phyloP scores from a whole-genome alignment of 2,888 invertebrate genomes.

The Drosophila peninsularis region DNA sequence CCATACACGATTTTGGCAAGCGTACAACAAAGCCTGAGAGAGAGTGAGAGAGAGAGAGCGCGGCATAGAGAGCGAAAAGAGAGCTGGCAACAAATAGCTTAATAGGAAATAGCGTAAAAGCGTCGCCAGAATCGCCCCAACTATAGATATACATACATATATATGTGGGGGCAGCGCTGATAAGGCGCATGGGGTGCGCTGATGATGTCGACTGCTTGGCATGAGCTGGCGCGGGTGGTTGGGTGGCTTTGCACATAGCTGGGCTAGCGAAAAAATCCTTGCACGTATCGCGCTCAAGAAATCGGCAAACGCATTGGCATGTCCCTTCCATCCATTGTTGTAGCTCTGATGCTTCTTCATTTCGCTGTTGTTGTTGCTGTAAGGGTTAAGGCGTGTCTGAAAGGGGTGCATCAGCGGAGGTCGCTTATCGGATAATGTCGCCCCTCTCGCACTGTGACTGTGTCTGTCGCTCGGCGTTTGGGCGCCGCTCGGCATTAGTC shows the following conservation, averaged over 20 bases:
- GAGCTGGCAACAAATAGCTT: conserved; percentile 73
- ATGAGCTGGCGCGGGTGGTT: background rate
- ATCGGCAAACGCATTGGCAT: conserved; percentile 80
- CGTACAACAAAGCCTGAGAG: conserved; percentile 20
- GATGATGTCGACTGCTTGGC: conserved; percentile 19
- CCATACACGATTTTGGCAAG: conserved; percentile 68
- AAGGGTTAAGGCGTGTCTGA: conserved; percentile 59
- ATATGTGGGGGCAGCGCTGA: conserved; percentile 24
- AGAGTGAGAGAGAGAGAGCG: background rate
- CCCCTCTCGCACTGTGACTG: conserved; percentile 6
- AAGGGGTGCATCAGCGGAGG: background rate
- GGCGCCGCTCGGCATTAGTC: conserved; percentile 65
- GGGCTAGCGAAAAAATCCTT: conserved; percentile 59
- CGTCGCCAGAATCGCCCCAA: conserved; percentile 41
- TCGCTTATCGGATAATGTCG: conserved; percentile 43
- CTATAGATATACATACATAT: conserved; percentile 9
- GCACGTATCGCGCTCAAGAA: conserved; percentile 79
- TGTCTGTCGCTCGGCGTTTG: conserved; percentile 9
- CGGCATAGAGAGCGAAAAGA: conserved; percentile 10
- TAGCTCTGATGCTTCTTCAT: conserved; percentile 29
- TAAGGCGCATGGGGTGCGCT: conserved; percentile 40
- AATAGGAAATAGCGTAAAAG: conserved; percentile 79
- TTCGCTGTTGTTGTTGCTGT: conserved; percentile 27
- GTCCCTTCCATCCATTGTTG: conserved; percentile 50
- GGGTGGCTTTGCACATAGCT: conserved; percentile 29